Percentiles rank a stretch among this genome's conserved stretches.
phyloP scores from a whole-genome alignment of 2,888 invertebrate species.

The Antitype chi region DNA sequence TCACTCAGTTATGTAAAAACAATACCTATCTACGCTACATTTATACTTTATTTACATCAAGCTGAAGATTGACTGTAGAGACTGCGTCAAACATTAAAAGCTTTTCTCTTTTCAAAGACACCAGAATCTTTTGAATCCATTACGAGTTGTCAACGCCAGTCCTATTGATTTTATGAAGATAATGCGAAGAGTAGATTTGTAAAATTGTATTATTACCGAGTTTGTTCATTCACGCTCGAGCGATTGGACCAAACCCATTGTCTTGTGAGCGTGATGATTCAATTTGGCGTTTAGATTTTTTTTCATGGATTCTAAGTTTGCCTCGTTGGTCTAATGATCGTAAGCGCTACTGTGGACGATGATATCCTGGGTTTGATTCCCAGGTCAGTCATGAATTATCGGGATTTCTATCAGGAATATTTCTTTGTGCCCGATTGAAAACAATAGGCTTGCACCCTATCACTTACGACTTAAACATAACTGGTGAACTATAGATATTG shows the following conservation, averaged over 20 bases:
- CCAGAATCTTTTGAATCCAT: slow-evolving; percentile 51
- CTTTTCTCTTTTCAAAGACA: slow-evolving; percentile 41
- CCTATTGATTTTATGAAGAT: slow-evolving; percentile 36
- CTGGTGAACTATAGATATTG: no score
- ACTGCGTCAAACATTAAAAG: slow-evolving; percentile 39
- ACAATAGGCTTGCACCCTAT: no score
- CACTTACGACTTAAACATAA: no score
- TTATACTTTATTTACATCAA: neutral
- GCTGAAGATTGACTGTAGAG: slow-evolving; percentile 5
- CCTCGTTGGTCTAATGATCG: neutral
- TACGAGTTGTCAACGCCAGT: slow-evolving; percentile 40
- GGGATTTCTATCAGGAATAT: no score
- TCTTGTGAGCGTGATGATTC: neutral
- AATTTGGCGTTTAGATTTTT: neutral
- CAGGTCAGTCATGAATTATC: neutral
- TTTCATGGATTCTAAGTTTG: no score
- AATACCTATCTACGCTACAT: neutral
- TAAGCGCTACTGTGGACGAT: neutral
- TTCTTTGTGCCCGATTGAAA: no score
- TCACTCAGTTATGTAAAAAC: no score
- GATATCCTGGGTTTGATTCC: neutral
- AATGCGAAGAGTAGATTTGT: slow-evolving; percentile 4
- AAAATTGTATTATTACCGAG: slow-evolving; percentile 29
- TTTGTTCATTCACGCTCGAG: slow-evolving; percentile 21
- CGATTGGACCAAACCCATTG: neutral